Conservation (phyloP, 2,888 invertebrate genomes). For the Cheilosia pagana region DNA sequence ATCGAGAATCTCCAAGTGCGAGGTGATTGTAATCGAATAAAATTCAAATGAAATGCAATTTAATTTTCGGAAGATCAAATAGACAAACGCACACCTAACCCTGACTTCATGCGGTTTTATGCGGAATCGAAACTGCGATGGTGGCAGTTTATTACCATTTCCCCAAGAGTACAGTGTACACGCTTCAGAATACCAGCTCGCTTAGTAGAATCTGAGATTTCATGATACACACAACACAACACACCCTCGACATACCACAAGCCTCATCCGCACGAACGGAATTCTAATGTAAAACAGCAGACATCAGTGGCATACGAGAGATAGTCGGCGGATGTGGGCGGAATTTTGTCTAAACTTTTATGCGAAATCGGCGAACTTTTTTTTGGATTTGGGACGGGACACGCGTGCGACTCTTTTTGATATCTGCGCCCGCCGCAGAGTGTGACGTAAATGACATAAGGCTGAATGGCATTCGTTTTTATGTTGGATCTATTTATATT, state of each 20-base stretch:
- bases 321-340: not conserved
- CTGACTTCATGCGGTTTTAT: not conserved
- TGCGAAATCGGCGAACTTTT: conserved; percentile 17
- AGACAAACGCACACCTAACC: not conserved
- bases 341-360: conserved; percentile 8
- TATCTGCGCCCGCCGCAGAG: not conserved
- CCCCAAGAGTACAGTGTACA: conserved; percentile 6
- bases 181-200: not conserved
- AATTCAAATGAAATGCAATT: conserved; percentile 12
- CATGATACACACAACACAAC: not conserved
- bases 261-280: not conserved
- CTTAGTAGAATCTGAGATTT: not conserved
- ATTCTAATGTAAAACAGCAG: conserved; percentile 12
- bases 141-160: no score
- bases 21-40: conserved; percentile 8
- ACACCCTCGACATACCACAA: not conserved
- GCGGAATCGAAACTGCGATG: not conserved
- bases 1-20: not conserved
- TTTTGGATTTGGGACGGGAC: not conserved
- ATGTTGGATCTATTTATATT: not conserved
- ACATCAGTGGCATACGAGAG: not conserved
- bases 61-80: not conserved
- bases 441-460: conserved; percentile 4
- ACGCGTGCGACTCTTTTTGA: conserved; percentile 7
- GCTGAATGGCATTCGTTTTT: not conserved